Base-by-base conservation (phyloP, 2,888 invertebrate genomes). In the Kuschelorhynchus macadamiae region DNA sequence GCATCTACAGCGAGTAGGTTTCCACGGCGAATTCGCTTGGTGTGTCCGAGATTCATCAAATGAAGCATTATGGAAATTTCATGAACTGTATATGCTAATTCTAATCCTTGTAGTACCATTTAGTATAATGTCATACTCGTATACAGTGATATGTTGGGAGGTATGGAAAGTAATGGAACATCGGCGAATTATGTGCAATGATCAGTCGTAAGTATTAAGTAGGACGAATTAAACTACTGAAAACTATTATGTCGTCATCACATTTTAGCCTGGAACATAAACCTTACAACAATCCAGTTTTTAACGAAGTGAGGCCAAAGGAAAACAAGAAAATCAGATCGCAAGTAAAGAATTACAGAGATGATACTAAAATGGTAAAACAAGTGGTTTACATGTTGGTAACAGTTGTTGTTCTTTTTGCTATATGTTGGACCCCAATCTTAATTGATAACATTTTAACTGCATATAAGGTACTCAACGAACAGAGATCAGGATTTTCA, bases 371-470 rank as follows among this genome's bases (percentile, higher is more conserved):
- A 25, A 79, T 80, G 74, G 82, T 82, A 0, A 81, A 81, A 46
- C 84, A 91, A 89, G 91, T 91, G n/a, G 88, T 91, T 72, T 90
- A 89, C 80, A 92, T 92, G 91, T 82, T 92, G 73, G 88, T 91
- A 1, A 88, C 89, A 0, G 89, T 92, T 14, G 89, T 92, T 39
- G 84, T 89, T 0, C 82, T 91, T 30, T 92, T 91, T 81, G 86
- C 88, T 16, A 79, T 91, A 46, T 91, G 91, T 78, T 92, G 91
- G 91, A 86, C 87, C 30, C 92, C 92, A 0, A 81, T 89, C 71
- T 83, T 90, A 41, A 85, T 90, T 53, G 89, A 89, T 79, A 89
- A 91, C 77, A 85, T 91, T 1, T 85, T 92, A 16, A 89, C 88
- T 1, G 86, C 90, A 0, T 90, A 88, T 77, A 86, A 84, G 0